These are phyloP conservation scores for Tarsius wallacei DNA, from an alignment of 2,797 vertebrate genomes.

Conservation along the genomic window DNA sequence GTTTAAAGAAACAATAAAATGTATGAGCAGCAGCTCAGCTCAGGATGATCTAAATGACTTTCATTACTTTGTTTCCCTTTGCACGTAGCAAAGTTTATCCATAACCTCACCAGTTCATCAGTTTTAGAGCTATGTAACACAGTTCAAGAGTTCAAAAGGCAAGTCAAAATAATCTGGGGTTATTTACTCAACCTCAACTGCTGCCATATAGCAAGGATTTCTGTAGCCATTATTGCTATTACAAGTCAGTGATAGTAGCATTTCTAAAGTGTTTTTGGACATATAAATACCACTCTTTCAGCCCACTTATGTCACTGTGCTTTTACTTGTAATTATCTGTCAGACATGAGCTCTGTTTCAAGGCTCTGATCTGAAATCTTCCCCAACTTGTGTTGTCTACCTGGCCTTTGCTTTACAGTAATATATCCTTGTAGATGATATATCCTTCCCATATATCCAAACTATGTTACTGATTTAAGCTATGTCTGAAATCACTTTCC, in stretches of 20 bases:
- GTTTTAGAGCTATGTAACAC: slow-evolving; percentile 29
- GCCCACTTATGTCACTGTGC: not conserved
- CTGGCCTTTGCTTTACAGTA: slow-evolving; percentile 7
- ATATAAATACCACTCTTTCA: not conserved
- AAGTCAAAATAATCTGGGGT: slow-evolving; percentile 48
- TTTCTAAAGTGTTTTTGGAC: slow-evolving; percentile 40
- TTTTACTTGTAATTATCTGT: slow-evolving; percentile 1
- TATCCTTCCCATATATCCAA: not conserved
- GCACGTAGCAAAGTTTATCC: not conserved
- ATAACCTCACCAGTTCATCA: slow-evolving; percentile 9
- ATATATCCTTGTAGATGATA: not conserved
- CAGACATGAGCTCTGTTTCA: slow-evolving; percentile 1
- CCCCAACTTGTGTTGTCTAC: not conserved
- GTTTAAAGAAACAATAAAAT: slow-evolving; percentile 52
- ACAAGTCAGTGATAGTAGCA: not conserved
- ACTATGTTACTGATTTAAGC: slow-evolving; percentile 19
- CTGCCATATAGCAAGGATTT: not conserved
- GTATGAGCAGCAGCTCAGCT: not conserved
- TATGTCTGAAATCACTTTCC: slow-evolving; percentile 50
- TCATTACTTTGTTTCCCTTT: slow-evolving; percentile 46
- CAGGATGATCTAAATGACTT: slow-evolving; percentile 39
- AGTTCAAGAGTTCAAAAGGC: slow-evolving; percentile 37
- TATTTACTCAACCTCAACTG: slow-evolving; percentile 44
- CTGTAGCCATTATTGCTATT: slow-evolving; percentile 28
- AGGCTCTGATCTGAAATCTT: slow-evolving; percentile 52